phyloP scores from a whole-genome alignment of 2,113 vertebrate genomes.

The Mirounga angustirostris region DNA sequence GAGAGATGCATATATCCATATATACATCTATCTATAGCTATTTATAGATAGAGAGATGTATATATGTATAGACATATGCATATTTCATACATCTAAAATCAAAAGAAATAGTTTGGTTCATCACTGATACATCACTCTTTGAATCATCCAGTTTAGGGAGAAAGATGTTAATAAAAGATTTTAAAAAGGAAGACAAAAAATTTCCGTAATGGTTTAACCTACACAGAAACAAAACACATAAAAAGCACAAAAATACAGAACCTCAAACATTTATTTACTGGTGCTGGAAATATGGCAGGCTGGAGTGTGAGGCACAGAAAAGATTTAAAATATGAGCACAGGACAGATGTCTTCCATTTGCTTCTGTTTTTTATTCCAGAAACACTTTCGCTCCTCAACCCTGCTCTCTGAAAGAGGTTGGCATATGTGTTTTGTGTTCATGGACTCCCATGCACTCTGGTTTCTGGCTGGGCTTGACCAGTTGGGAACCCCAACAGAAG shows the following conservation, averaged over 20 bases:
- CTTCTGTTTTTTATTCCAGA: background rate
- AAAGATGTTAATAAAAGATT: constrained; percentile 39
- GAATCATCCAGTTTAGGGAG: constrained; percentile 35
- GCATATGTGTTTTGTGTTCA: background rate
- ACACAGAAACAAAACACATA: background rate
- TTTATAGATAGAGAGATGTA: background rate
- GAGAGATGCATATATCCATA: background rate
- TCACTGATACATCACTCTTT: constrained; percentile 73
- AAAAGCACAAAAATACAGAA: background rate
- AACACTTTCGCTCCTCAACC: background rate
- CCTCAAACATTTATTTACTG: background rate
- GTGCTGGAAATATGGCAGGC: background rate
- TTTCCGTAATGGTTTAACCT: background rate
- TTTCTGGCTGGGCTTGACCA: background rate
- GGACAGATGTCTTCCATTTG: background rate
- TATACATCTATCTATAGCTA: background rate
- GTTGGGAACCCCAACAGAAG: background rate
- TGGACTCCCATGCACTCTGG: too few species aligned
- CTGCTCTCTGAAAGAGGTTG: background rate
- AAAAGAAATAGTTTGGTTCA: constrained; percentile 65
- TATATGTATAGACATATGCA: background rate
- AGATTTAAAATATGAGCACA: background rate
- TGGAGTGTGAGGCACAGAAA: background rate
- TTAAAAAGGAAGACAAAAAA: background rate
- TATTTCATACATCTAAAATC: background rate